These are phyloP conservation scores for Acrobasis consociella DNA, from an alignment of 2,888 invertebrate species.

Conservation along the genomic window DNA sequence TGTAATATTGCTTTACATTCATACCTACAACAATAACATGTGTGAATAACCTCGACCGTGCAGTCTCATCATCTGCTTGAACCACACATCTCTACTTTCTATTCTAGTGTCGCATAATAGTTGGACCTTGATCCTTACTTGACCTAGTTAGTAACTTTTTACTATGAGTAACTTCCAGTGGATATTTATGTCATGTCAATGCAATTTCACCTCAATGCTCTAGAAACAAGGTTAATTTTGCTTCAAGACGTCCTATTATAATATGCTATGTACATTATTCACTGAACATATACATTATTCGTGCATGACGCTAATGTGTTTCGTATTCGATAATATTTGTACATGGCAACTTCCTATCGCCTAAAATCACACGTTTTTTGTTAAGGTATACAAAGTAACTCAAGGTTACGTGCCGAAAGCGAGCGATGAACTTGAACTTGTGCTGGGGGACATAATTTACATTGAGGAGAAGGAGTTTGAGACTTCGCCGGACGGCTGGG, in stretches of 20 bases:
- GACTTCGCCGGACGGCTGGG: constrained; percentile 93
- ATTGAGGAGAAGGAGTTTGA: constrained; percentile 88
- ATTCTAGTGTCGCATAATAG: not conserved
- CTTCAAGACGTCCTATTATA: not conserved
- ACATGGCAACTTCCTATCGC: constrained; percentile 8
- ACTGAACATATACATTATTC: not conserved
- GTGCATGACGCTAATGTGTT: not conserved
- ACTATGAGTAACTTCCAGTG: not conserved
- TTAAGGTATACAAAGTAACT: constrained; percentile 89
- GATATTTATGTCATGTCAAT: not conserved
- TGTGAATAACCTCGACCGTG: not conserved
- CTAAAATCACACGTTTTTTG: constrained; percentile 30
- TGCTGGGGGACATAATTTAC: constrained; percentile 93
- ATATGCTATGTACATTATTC: not conserved
- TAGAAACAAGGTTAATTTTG: not conserved
- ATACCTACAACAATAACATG: not conserved
- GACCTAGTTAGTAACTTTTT: constrained; percentile 3
- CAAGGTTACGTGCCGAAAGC: constrained; percentile 89
- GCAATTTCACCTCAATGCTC: not conserved
- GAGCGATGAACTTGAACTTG: constrained; percentile 92
- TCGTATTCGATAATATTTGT: not conserved
- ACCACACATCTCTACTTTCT: not conserved
- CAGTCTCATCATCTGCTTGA: not conserved
- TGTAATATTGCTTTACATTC: not conserved
- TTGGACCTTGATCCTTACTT: constrained; percentile 31